Evolutionary conservation across 2,797 vertebrate genomes (phyloP).

Genomic region (Euthynnus affinis): DNA sequence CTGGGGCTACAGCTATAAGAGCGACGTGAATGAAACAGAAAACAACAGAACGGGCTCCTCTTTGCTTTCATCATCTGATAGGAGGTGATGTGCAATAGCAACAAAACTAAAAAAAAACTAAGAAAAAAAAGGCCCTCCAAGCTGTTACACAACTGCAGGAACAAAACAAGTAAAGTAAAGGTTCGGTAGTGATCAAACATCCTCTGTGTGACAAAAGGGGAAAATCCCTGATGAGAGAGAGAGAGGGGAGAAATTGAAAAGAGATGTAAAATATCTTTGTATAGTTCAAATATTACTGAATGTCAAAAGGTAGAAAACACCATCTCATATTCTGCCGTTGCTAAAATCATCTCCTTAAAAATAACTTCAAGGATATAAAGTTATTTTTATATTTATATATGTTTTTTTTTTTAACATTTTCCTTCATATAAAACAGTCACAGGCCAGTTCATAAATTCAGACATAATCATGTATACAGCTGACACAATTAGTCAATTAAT

Average conservation of each 20-base stretch:
- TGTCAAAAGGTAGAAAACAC: neutral
- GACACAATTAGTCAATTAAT: too few species aligned
- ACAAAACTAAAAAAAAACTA: constrained; percentile 54
- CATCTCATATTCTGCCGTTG: neutral
- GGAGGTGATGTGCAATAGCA: constrained; percentile 45
- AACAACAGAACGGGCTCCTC: constrained; percentile 34
- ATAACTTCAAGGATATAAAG: too few species aligned
- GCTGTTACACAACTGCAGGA: constrained; percentile 65
- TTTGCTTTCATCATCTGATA: constrained; percentile 54
- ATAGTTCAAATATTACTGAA: neutral
- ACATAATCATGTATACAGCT: too few species aligned
- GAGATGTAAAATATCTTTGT: neutral
- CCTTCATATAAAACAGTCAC: neutral
- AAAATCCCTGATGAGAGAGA: constrained; percentile 57
- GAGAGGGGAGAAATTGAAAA: neutral
- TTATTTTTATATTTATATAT: too few species aligned
- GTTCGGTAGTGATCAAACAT: constrained; percentile 57
- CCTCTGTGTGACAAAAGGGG: constrained; percentile 11
- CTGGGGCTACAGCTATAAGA: constrained; percentile 59
- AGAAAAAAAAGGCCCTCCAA: constrained; percentile 43
- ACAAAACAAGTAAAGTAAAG: constrained; percentile 44
- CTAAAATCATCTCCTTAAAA: neutral
- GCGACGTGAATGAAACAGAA: constrained; percentile 21
- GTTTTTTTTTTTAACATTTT: neutral
- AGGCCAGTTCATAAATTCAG: neutral